Evolutionary conservation across 1,140 invertebrate species (phyloP).

Genomic region (Leptestheria dahalacensis): DNA sequence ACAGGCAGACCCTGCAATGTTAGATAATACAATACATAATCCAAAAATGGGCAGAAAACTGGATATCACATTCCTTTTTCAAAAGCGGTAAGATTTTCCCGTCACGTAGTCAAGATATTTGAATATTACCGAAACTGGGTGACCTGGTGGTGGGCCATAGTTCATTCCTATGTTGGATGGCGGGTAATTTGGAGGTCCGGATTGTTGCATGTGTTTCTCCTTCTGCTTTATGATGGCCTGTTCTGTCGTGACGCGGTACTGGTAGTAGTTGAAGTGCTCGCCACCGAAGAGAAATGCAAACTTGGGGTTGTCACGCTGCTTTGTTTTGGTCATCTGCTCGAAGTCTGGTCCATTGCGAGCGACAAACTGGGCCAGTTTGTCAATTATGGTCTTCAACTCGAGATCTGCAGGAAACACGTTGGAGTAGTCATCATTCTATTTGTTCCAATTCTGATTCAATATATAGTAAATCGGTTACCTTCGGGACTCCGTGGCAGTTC

Average conservation of each 20-base stretch:
- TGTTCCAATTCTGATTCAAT: background rate
- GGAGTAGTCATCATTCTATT: background rate
- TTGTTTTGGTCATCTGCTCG: conserved; percentile 94
- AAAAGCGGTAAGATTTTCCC: too few relatives aligned
- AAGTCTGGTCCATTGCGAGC: conserved; percentile 96
- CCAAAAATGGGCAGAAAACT: too few relatives aligned
- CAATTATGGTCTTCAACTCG: conserved; percentile 89
- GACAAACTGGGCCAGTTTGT: conserved; percentile 95
- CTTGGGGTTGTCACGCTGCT: conserved; percentile 92
- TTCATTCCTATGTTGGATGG: background rate
- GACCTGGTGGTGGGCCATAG: background rate
- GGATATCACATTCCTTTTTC: too few relatives aligned
- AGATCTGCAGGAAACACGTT: conserved; percentile 44
- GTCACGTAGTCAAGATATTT: background rate
- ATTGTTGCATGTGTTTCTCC: background rate
- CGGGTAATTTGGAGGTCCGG: background rate
- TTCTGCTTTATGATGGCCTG: conserved; percentile 41
- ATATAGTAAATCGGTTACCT: too few relatives aligned
- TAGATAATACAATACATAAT: too few relatives aligned
- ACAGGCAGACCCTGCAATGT: too few relatives aligned
- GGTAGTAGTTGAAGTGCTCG: conserved; percentile 89
- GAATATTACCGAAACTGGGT: background rate
- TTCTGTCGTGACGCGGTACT: conserved; percentile 82
- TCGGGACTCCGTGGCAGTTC: conserved; percentile 2
- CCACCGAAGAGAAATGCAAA: conserved; percentile 95